Evolutionary conservation across 1,140 invertebrate genomes (phyloP), one percentile per base, ranked within the genome.

Genomic region (Panonychus citri): DNA sequence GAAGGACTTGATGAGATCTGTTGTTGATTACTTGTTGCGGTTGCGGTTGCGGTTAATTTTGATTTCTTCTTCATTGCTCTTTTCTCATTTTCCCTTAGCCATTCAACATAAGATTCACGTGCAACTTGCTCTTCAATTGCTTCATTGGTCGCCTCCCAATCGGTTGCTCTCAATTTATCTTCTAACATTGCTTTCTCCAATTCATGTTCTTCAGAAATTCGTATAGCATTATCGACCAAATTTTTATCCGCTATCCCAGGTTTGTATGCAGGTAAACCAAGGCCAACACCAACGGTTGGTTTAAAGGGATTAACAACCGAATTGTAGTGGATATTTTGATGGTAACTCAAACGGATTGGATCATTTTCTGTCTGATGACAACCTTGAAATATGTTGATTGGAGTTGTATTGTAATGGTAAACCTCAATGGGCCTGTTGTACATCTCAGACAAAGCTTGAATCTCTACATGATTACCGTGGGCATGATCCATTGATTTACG

Each of bases 61-160:
- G 51, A 25, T 34, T 27, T 50, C 15, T 12, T 49, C 43, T 25
- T 21, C 53, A 60, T 50, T 37, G 25, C 28, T 57, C 53, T 48
- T 43, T 26, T 72, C 68, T 83, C 80, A 66, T 79, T 79, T 55
- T 82, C 80, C 60, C 78, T 72, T 7, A 86, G 70, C 80, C 81
- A 91, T 67, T 89, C 83, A 49, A 90, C 73, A 67, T 90, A 91
- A 56, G 83, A 87, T 69, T 91, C 86, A 27, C 83, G 71, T 0
- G 85, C 84, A 52, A 85, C 80, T 72, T 91, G 85, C 69, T 90
- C 84, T 66, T 87, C 82, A 55, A 93, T 83, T 27, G 82, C 82
- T 69, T 91, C 85, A 67, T 87, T 86, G 1, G 88, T 93, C 15
- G 85, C 81, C 69, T 93, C 85, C 83, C 85, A 90, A 68, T 93